A percentile compares a stretch with the other conserved stretches of the same genome.
phyloP scores from a whole-genome alignment of 1,140 invertebrate species.

The Drosophila repleta region DNA sequence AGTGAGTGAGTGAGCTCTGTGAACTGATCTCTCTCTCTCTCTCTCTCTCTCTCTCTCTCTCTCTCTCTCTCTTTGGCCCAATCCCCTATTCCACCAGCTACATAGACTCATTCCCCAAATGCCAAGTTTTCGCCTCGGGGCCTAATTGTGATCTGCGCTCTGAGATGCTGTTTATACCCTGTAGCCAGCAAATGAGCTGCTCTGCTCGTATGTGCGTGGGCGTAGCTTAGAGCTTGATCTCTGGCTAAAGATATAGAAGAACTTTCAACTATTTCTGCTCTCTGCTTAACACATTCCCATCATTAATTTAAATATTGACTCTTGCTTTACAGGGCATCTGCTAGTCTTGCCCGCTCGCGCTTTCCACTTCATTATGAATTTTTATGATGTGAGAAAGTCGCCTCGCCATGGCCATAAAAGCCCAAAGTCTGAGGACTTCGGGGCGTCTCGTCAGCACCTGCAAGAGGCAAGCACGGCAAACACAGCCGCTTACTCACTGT shows the following conservation, averaged over 20 bases:
- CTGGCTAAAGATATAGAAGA: too few species aligned
- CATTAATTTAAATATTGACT: not conserved
- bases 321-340: constrained; percentile 7
- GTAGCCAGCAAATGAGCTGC: not conserved
- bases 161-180: constrained; percentile 18
- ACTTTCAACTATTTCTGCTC: too few species aligned
- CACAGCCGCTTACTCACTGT: constrained; percentile 29
- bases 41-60: too few species aligned
- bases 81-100: constrained; percentile 16
- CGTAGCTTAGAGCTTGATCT: not conserved
- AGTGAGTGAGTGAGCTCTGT: constrained; percentile 63
- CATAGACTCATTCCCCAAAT: not conserved
- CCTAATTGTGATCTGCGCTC: constrained; percentile 37
- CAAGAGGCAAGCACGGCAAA: constrained; percentile 6
- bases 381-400: constrained; percentile 59
- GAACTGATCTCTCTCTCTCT: constrained; percentile 5
- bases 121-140: constrained; percentile 2
- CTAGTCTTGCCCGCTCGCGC: not conserved
- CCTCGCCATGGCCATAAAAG: constrained; percentile 49
- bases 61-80: not conserved
- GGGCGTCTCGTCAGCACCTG: constrained; percentile 54
- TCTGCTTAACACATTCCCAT: too few species aligned
- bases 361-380: constrained; percentile 5
- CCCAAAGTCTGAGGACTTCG: constrained; percentile 25
- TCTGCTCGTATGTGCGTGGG: not conserved